A percentile compares a stretch with the other conserved stretches of the same genome.
Conservation (phyloP, 2,888 invertebrate species). For the Eristalis arbustorum region DNA sequence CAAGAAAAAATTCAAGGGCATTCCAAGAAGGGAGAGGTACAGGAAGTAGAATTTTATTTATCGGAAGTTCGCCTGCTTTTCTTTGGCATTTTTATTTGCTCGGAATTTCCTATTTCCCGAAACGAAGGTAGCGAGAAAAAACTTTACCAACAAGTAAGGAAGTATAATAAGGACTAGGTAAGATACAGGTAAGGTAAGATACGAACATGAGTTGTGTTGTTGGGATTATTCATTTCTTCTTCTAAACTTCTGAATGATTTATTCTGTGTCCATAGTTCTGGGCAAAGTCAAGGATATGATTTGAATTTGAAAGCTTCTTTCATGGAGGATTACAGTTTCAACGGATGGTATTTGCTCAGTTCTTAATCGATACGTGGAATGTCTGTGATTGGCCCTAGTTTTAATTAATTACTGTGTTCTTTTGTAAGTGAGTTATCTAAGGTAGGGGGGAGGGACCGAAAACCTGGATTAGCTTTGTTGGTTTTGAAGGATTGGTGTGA, state of each 20-base stretch:
- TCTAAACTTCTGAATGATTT: background rate
- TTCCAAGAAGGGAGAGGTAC: constrained; percentile 10
- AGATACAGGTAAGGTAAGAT: background rate
- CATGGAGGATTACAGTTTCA: background rate
- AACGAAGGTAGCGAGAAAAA: background rate
- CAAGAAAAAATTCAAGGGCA: constrained; percentile 27
- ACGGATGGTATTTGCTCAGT: background rate
- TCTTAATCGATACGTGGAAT: background rate
- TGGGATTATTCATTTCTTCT: constrained; percentile 2
- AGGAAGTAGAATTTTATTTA: constrained; percentile 31
- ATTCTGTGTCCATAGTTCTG: constrained; percentile 14
- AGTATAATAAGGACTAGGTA: background rate
- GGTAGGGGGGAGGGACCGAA: too few relatives aligned
- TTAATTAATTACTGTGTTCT: background rate
- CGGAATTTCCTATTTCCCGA: constrained; percentile 37
- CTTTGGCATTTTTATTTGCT: constrained; percentile 62
- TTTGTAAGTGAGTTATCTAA: background rate
- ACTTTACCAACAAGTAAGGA: constrained; percentile 16
- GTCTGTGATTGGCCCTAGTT: background rate
- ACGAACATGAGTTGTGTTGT: background rate
- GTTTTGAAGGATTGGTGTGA: too few relatives aligned
- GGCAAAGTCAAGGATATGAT: background rate
- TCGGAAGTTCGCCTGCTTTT: constrained; percentile 49
- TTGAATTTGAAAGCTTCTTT: background rate
- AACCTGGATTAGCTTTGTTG: too few relatives aligned